A percentile compares a stretch with the other conserved stretches of the same genome.
Conservation (phyloP, 2,888 invertebrate genomes). For the Tryphoninae sp. region DNA sequence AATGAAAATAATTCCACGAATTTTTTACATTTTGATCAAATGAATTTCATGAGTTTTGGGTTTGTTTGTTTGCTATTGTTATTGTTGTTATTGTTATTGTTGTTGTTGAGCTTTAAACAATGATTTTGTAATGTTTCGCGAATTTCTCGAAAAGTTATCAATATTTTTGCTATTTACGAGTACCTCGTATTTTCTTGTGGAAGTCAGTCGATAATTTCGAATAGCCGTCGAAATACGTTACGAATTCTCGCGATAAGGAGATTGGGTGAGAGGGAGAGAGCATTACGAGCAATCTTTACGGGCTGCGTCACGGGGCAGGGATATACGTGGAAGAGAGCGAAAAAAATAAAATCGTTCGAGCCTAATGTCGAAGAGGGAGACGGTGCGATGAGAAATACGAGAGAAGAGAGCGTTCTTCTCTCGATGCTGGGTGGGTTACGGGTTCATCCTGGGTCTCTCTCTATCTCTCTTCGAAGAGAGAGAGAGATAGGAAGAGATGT, state of each 20-base stretch:
- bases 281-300: constrained; percentile 57
- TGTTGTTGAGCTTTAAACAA: not conserved
- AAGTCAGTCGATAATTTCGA: not conserved
- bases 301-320: constrained; percentile 71
- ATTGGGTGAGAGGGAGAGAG: not conserved
- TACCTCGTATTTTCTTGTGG: no score
- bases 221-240: not conserved
- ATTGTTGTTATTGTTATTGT: not conserved
- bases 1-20: not conserved
- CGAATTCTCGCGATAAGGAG: not conserved
- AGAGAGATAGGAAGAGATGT: constrained; percentile 34
- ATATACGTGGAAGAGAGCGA: constrained; percentile 8
- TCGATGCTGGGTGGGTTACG: constrained; percentile 54
- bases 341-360: constrained; percentile 39
- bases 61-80: not conserved
- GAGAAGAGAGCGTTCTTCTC: constrained; percentile 65
- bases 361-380: constrained; percentile 35
- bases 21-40: not conserved
- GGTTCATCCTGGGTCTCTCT: constrained; percentile 42
- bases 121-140: not conserved
- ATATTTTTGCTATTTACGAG: not conserved
- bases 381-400: constrained; percentile 45
- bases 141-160: not conserved
- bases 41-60: not conserved
- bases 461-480: constrained; percentile 35